phyloP scores from a whole-genome alignment of 2,113 vertebrate genomes.

The Lophotis ruficrista region DNA sequence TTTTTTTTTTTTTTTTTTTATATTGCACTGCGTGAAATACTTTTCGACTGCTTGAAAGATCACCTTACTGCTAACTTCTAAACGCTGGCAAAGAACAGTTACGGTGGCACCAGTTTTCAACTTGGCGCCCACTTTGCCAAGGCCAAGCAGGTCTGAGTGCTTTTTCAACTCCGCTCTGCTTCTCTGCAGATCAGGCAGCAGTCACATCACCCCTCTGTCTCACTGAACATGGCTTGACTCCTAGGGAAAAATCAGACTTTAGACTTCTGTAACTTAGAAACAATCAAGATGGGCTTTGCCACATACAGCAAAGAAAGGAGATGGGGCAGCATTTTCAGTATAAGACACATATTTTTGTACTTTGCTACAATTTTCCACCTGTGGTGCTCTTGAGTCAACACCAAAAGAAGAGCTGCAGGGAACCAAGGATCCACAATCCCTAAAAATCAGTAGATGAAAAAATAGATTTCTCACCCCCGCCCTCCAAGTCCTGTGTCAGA shows the following conservation, averaged over 20 bases:
- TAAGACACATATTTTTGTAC: not conserved
- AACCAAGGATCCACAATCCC: not conserved
- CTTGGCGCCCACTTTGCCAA: not conserved
- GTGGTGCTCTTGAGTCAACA: not conserved
- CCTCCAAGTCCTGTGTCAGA: not conserved
- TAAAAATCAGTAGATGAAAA: not conserved
- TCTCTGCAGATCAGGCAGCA: not conserved
- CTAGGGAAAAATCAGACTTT: not conserved
- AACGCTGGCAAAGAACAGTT: not conserved
- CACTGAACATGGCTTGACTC: not conserved
- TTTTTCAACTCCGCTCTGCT: not conserved
- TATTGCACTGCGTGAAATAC: not conserved
- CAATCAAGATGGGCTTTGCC: not conserved
- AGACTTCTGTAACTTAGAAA: not conserved
- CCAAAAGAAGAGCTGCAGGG: not conserved
- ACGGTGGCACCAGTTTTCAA: fast-evolving
- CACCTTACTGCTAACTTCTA: not conserved
- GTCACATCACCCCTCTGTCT: not conserved
- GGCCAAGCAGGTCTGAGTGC: not conserved
- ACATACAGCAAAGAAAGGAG: not conserved
- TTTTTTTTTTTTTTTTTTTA: not conserved
- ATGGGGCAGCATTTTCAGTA: not conserved
- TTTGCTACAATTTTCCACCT: not conserved
- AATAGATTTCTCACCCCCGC: not conserved
- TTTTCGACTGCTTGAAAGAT: not conserved